Evolutionary conservation across 2,888 invertebrate species (phyloP).

Genomic region (Globia sparganii): DNA sequence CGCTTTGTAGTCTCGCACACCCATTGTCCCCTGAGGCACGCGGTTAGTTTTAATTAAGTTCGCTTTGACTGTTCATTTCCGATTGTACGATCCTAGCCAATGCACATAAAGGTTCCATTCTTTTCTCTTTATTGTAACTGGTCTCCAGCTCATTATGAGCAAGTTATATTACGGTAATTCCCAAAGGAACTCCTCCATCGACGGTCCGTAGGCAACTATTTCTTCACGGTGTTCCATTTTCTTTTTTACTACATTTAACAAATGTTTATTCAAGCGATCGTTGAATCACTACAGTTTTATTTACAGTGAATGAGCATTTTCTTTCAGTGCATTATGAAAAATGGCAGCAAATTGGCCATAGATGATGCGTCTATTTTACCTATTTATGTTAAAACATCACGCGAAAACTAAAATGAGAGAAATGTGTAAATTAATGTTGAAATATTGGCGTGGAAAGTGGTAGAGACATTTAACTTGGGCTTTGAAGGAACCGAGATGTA

Average conservation of each 20-base stretch:
- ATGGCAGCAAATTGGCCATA: neutral
- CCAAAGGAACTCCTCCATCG: constrained; percentile 75
- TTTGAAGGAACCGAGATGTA: constrained; percentile 86
- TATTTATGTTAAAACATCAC: constrained; percentile 3
- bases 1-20: constrained; percentile 81
- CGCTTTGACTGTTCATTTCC: constrained; percentile 82
- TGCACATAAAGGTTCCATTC: constrained; percentile 74
- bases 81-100: constrained; percentile 72
- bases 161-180: constrained; percentile 78
- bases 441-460: constrained; percentile 79
- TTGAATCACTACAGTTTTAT: constrained; percentile 53
- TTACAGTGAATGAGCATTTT: constrained; percentile 32
- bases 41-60: constrained; percentile 87
- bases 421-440: constrained; percentile 73
- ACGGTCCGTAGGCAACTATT: constrained; percentile 72
- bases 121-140: constrained; percentile 71
- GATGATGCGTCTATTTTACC: neutral
- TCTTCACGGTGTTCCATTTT: constrained; percentile 60
- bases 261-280: constrained; percentile 50
- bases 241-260: constrained; percentile 66
- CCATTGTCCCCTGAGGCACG: constrained; percentile 78
- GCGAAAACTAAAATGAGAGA: constrained; percentile 50
- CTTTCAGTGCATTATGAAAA: constrained; percentile 27
- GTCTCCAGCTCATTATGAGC: constrained; percentile 78
- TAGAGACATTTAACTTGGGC: constrained; percentile 82